phyloP scores from a whole-genome alignment of 2,113 vertebrate genomes.

The Centropus bengalensis region DNA sequence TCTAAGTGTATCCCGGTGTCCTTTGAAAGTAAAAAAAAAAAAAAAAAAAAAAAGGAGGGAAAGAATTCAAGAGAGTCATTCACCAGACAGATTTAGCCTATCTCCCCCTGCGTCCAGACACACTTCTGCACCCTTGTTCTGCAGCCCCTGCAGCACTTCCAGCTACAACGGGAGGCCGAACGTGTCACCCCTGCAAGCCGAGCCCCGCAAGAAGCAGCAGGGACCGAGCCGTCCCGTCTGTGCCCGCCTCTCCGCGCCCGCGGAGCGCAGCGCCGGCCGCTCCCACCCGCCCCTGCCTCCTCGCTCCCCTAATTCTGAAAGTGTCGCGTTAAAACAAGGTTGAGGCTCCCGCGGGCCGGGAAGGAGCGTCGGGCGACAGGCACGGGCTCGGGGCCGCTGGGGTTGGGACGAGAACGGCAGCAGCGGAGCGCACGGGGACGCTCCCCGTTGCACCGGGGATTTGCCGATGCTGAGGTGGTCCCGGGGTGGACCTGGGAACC shows the following conservation, averaged over 20 bases:
- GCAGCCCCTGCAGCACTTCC: constrained; percentile 13
- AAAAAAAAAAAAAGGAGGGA: neutral
- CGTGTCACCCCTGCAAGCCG: neutral
- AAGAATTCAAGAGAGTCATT: neutral
- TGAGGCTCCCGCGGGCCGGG: neutral
- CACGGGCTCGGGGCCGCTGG: neutral
- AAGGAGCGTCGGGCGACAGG: neutral
- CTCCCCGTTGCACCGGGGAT: neutral
- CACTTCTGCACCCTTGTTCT: constrained; percentile 7
- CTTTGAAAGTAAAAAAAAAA: neutral
- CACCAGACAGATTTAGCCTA: constrained; percentile 31
- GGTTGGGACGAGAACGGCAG: neutral
- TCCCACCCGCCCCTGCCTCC: neutral
- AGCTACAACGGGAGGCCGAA: neutral
- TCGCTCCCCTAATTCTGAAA: no score
- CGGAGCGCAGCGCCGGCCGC: neutral
- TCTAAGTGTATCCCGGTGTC: neutral
- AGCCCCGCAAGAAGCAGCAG: neutral
- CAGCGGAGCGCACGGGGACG: neutral
- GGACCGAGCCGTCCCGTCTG: neutral
- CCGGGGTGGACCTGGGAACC: neutral
- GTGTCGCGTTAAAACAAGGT: no score
- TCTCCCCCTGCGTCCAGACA: neutral
- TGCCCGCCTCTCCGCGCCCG: neutral
- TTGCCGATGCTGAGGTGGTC: neutral